These are phyloP conservation scores for Anoplius nigerrimus DNA, from an alignment of 2,888 invertebrate species.

Conservation along the genomic window DNA sequence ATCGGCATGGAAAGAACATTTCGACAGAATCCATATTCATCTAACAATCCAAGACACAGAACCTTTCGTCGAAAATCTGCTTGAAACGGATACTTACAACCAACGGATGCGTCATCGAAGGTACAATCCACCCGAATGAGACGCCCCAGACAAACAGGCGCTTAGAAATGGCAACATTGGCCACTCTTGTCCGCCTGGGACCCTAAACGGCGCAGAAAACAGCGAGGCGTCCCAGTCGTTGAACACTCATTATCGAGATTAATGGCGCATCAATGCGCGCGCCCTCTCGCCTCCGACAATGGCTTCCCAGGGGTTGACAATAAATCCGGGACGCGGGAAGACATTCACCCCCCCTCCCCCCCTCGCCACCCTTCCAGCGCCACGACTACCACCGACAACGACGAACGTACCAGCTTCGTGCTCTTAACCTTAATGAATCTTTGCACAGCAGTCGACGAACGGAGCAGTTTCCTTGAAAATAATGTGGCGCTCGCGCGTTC, in stretches of 20 bases:
- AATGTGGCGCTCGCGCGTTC: constrained; percentile 15
- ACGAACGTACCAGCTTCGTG: constrained; percentile 32
- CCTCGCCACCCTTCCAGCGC: neutral
- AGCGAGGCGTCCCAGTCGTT: neutral
- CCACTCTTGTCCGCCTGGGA: too few species aligned
- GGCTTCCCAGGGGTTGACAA: constrained; percentile 27
- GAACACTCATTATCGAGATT: constrained; percentile 18
- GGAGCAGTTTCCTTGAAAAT: constrained; percentile 49
- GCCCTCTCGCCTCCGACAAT: neutral
- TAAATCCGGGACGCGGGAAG: constrained; percentile 41
- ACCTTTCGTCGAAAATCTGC: too few species aligned
- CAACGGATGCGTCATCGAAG: too few species aligned
- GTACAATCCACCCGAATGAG: too few species aligned
- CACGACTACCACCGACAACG: constrained; percentile 9
- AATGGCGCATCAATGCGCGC: constrained; percentile 20
- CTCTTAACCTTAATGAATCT: constrained; percentile 64
- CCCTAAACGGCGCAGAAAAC: neutral
- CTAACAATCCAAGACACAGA: too few species aligned
- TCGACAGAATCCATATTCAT: too few species aligned
- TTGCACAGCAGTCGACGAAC: constrained; percentile 51
- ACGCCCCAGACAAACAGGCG: too few species aligned
- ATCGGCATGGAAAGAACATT: too few species aligned
- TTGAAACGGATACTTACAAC: too few species aligned
- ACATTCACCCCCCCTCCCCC: constrained; percentile 22
- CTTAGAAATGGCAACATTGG: too few species aligned